Percentiles rank a stretch among this genome's conserved stretches.
phyloP scores from a whole-genome alignment of 2,113 vertebrate species.

The Phodopus roborovskii region DNA sequence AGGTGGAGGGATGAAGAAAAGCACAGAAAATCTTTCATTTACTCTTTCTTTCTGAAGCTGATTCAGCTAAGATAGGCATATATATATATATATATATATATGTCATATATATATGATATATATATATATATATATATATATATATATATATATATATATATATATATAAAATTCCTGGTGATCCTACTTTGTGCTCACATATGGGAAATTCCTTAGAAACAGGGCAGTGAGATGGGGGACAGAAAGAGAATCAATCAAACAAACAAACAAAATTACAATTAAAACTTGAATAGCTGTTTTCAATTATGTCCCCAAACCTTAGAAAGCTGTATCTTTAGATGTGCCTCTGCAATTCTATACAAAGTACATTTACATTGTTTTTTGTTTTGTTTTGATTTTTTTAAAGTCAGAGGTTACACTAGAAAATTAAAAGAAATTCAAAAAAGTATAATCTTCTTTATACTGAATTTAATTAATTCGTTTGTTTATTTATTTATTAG shows the following conservation, averaged over 20 bases:
- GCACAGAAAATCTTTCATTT: background rate
- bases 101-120: no score
- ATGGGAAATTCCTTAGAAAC: background rate
- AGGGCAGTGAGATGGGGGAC: background rate
- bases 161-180: background rate
- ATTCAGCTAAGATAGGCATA: background rate
- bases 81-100: no score
- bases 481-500: background rate
- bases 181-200: background rate
- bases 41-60: background rate
- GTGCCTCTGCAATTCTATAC: background rate
- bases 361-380: background rate
- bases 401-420: background rate
- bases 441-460: background rate
- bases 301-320: background rate
- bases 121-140: no score
- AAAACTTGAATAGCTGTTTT: background rate
- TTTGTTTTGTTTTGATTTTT: no score
- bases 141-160: no score
- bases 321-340: background rate
- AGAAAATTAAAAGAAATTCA: slow-evolving; percentile 16
- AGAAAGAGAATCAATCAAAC: background rate
- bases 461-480: background rate
- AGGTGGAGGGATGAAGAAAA: background rate
- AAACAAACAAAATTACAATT: background rate